Conservation (phyloP, 2,113 vertebrate genomes). For the Camelus dromedarius region DNA sequence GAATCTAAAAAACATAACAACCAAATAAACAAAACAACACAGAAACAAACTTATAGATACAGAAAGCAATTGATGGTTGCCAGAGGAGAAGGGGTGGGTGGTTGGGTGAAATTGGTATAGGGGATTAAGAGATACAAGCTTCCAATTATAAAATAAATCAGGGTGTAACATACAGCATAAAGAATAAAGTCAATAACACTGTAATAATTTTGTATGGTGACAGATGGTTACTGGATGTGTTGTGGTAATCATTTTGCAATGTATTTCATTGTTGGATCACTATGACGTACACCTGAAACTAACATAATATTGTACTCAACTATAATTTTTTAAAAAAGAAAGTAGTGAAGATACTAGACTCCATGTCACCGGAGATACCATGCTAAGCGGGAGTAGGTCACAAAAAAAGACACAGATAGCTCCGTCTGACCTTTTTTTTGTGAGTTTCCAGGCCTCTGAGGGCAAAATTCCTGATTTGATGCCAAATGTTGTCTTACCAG, state of each 20-base stretch:
- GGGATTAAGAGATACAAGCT: not conserved
- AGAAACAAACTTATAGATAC: not conserved
- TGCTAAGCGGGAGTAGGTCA: constrained; percentile 4
- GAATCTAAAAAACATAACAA: not conserved
- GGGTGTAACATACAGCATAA: not conserved
- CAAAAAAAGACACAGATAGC: constrained; percentile 45
- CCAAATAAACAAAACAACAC: not conserved
- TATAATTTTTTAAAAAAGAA: not conserved
- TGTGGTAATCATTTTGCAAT: not conserved
- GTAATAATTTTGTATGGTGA: not conserved
- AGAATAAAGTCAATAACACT: not conserved
- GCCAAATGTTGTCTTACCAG: constrained; percentile 25
- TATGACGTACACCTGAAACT: not conserved
- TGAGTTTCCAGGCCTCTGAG: not conserved
- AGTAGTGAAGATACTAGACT: not conserved
- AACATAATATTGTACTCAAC: not conserved
- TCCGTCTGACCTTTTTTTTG: not conserved
- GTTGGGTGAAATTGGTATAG: not conserved
- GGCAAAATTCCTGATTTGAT: constrained; percentile 24
- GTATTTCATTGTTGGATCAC: not conserved
- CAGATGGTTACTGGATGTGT: not conserved
- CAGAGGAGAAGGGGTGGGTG: not conserved
- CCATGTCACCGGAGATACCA: not conserved
- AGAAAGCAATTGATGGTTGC: not conserved
- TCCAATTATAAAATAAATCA: not conserved